These are phyloP conservation scores for Panthera leo DNA, from an alignment of 2,113 vertebrate species.

Conservation along the genomic window DNA sequence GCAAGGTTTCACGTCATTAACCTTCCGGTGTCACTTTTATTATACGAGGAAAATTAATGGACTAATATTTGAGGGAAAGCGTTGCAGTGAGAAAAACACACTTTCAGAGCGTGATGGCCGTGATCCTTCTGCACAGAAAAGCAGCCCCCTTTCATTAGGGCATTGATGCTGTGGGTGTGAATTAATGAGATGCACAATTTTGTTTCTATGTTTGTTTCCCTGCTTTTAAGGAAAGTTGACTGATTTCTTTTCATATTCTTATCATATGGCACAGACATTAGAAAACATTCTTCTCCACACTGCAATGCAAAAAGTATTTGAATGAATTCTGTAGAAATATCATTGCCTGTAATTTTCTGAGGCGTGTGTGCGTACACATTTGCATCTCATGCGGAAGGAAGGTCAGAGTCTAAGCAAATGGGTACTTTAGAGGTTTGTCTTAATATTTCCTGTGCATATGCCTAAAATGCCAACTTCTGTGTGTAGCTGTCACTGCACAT, in stretches of 20 bases:
- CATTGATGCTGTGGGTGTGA: background rate
- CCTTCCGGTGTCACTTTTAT: slow-evolving; percentile 65
- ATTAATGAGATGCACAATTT: background rate
- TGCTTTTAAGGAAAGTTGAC: background rate
- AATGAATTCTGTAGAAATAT: background rate
- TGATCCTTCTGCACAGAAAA: background rate
- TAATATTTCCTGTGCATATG: background rate
- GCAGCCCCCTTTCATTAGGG: background rate
- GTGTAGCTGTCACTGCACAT: background rate
- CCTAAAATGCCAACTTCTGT: background rate
- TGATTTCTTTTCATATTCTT: background rate
- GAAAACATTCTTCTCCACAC: background rate
- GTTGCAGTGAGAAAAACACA: background rate
- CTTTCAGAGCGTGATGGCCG: background rate
- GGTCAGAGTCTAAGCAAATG: background rate
- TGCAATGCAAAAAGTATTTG: background rate
- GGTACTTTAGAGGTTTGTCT: background rate
- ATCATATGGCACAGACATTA: background rate
- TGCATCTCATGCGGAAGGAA: background rate
- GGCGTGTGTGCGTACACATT: rapidly evolving
- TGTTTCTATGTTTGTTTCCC: background rate
- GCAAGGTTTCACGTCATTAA: slow-evolving; percentile 66
- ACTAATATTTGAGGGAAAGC: slow-evolving; percentile 48
- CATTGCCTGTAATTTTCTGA: background rate
- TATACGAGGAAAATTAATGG: slow-evolving; percentile 60